Conservation (phyloP, 2,888 invertebrate species). For the Plutella xylostella region DNA sequence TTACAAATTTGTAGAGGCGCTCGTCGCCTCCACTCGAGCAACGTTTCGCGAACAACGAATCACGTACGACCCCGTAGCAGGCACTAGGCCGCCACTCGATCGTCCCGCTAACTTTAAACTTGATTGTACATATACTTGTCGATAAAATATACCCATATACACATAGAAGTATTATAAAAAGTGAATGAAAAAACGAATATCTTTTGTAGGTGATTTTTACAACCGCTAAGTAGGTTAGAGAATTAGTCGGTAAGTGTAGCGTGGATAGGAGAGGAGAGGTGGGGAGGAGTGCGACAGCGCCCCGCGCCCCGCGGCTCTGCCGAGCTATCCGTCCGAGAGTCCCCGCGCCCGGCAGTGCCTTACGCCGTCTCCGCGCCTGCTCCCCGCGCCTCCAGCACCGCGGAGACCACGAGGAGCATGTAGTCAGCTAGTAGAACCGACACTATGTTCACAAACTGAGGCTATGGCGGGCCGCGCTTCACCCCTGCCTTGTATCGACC, state of each 20-base stretch:
- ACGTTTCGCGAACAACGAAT: conserved; percentile 71
- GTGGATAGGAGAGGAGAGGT: conserved; percentile 49
- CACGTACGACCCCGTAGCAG: conserved; percentile 60
- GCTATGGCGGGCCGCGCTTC: conserved; percentile 20
- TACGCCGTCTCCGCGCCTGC: conserved; percentile 15
- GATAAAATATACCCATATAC: conserved; percentile 67
- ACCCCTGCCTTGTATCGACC: conserved; percentile 10
- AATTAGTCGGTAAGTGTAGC: conserved; percentile 57
- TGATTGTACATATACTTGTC: conserved; percentile 49
- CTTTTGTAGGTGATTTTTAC: conserved; percentile 72
- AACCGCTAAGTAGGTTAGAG: conserved; percentile 67
- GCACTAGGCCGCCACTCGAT: conserved; percentile 52
- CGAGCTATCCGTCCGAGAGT: conserved; percentile 65
- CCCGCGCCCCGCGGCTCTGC: conserved; percentile 55
- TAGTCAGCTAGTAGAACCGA: conserved; percentile 19
- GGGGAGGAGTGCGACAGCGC: conserved; percentile 40
- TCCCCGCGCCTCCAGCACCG: conserved; percentile 13
- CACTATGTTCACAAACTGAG: conserved; percentile 42
- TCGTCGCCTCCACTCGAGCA: conserved; percentile 54
- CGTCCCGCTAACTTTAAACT: conserved; percentile 55
- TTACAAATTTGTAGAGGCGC: conserved; percentile 44
- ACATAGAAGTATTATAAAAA: conserved; percentile 65
- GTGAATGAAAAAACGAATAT: conserved; percentile 69
- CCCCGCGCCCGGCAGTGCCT: conserved; percentile 36
- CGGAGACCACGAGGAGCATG: conserved; percentile 19